Evolutionary conservation across 2,113 vertebrate species (phyloP).

Genomic region (Strigops habroptila): DNA sequence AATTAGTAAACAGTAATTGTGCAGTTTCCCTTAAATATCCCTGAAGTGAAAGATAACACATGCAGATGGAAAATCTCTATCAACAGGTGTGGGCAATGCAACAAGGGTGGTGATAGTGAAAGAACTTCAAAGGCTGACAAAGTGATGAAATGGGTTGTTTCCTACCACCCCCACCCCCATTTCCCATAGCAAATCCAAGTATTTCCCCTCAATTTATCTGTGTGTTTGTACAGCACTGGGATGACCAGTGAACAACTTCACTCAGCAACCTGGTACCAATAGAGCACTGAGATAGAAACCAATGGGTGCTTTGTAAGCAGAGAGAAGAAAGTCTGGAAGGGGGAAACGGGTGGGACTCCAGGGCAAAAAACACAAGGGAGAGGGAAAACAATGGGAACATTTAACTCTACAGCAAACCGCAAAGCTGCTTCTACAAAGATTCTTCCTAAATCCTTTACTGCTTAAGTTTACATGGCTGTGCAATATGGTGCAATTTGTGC

Average conservation of each 20-base stretch:
- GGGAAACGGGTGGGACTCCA: not conserved
- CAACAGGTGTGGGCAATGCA: not conserved
- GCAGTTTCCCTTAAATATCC: conserved; percentile 12
- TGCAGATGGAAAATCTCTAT: not conserved
- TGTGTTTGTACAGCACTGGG: not conserved
- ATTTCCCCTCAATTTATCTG: conserved; percentile 8
- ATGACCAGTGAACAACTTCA: conserved; percentile 25
- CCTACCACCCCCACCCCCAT: not conserved
- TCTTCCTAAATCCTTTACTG: not conserved
- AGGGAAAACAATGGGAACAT: not conserved
- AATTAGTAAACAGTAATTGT: not conserved
- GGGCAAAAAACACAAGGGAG: not conserved
- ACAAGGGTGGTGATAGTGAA: not conserved
- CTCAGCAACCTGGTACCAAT: not conserved
- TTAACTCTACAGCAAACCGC: not conserved
- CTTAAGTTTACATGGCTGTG: not conserved
- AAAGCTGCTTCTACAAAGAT: not conserved
- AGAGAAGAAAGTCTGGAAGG: not conserved
- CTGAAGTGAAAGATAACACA: conserved; percentile 29
- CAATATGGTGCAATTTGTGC: not conserved
- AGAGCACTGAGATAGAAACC: not conserved
- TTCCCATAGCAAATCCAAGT: conserved; percentile 2
- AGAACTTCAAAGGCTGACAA: conserved; percentile 21
- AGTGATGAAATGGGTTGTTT: conserved; percentile 23
- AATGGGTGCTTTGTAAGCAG: not conserved